phyloP scores from a whole-genome alignment of 2,113 vertebrate species.

The Setophaga coronata region DNA sequence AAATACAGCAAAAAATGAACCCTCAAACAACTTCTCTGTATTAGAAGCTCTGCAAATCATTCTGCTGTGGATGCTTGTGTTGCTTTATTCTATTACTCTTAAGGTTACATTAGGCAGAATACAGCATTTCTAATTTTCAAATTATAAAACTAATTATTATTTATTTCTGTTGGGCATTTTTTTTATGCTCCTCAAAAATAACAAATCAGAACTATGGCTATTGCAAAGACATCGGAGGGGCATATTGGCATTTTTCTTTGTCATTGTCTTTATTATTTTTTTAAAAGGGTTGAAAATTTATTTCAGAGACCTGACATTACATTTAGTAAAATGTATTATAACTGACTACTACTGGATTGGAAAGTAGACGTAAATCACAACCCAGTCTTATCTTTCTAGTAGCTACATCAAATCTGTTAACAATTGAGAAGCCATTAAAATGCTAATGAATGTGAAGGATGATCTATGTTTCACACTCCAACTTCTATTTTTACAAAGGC shows the following conservation, averaged over 20 bases:
- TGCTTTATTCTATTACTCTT: background rate
- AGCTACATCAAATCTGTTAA: conserved; percentile 61
- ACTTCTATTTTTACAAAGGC: conserved; percentile 25
- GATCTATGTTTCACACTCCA: conserved; percentile 38
- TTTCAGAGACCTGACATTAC: conserved; percentile 25
- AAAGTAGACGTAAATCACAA: conserved; percentile 56
- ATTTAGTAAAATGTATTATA: conserved; percentile 42
- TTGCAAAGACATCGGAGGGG: background rate
- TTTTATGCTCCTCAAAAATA: background rate
- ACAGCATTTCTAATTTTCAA: background rate
- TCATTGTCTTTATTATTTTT: background rate
- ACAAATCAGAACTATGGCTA: background rate
- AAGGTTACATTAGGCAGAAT: background rate
- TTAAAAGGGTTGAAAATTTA: conserved; percentile 9
- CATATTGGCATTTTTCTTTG: background rate
- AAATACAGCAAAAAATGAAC: background rate
- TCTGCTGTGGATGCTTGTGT: background rate
- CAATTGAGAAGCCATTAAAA: conserved; percentile 68
- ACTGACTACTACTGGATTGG: conserved; percentile 1
- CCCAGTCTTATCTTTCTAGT: conserved; percentile 48
- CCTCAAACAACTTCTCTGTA: background rate
- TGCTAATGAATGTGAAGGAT: conserved; percentile 53
- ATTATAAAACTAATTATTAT: background rate
- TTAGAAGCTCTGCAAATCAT: background rate
- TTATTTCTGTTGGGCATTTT: background rate